Percentiles rank a stretch among this genome's conserved stretches.
phyloP scores from a whole-genome alignment of 2,797 vertebrate genomes.

The Orestias chungarensis region DNA sequence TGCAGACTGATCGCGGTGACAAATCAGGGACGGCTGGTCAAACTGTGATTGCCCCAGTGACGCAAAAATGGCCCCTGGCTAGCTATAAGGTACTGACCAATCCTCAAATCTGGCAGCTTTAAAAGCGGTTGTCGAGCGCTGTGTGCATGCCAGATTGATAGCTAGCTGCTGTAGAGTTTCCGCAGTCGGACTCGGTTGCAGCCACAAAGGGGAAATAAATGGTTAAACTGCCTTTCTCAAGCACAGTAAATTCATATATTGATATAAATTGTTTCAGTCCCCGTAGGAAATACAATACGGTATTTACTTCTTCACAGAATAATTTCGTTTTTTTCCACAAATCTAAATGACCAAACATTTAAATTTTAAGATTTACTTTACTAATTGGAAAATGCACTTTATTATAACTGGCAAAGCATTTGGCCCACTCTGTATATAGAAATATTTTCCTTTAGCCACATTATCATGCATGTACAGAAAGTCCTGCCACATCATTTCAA shows the following conservation, averaged over 20 bases:
- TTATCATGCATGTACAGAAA: too few relatives aligned
- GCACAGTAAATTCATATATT: neutral
- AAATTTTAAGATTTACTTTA: too few relatives aligned
- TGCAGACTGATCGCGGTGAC: conserved; percentile 30
- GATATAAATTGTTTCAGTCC: neutral
- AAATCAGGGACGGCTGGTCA: conserved; percentile 49
- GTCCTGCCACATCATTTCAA: neutral
- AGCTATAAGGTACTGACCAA: conserved; percentile 43
- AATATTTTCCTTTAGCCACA: too few relatives aligned
- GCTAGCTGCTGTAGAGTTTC: conserved; percentile 38
- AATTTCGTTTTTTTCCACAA: too few relatives aligned
- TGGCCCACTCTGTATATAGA: too few relatives aligned
- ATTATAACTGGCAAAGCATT: neutral
- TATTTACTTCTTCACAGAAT: neutral
- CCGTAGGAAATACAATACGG: too few relatives aligned
- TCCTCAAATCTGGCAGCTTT: conserved; percentile 56
- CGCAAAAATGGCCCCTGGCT: conserved; percentile 48
- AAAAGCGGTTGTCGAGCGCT: conserved; percentile 31
- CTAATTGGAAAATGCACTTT: too few relatives aligned
- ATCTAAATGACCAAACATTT: too few relatives aligned
- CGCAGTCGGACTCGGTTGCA: conserved; percentile 12
- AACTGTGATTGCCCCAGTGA: conserved; percentile 35
- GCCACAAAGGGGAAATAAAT: conserved; percentile 17
- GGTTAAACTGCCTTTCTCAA: conserved; percentile 32
- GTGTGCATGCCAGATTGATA: conserved; percentile 46